phyloP scores from a whole-genome alignment of 2,113 vertebrate species.

The Gnathonemus longibarbis region DNA sequence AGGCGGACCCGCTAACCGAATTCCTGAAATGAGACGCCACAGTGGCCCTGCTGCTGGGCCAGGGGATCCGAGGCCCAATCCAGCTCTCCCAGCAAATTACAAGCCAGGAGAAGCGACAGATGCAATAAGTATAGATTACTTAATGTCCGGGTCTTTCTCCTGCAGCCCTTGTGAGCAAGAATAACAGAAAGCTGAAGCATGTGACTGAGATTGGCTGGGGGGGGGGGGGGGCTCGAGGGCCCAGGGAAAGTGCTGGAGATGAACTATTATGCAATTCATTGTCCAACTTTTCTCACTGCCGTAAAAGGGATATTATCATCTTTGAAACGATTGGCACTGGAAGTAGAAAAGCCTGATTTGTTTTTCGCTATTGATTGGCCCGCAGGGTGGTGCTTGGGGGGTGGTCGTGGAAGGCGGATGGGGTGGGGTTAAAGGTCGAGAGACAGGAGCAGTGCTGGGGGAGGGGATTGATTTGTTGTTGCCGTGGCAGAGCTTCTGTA shows the following conservation, averaged over 20 bases:
- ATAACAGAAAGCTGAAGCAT: slow-evolving; percentile 36
- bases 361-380: slow-evolving; percentile 54
- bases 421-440: slow-evolving; percentile 45
- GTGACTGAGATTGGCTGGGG: slow-evolving; percentile 5
- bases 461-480: slow-evolving; percentile 4
- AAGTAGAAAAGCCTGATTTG: slow-evolving; percentile 23
- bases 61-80: slow-evolving; percentile 65
- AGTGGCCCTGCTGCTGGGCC: slow-evolving; percentile 52
- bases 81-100: slow-evolving; percentile 69
- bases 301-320: slow-evolving; percentile 21
- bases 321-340: slow-evolving; percentile 27
- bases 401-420: slow-evolving; percentile 29
- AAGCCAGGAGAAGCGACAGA: slow-evolving; percentile 58
- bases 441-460: slow-evolving; percentile 26
- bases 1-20: slow-evolving; percentile 53
- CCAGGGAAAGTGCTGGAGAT: slow-evolving; percentile 46
- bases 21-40: slow-evolving; percentile 51
- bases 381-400: slow-evolving; percentile 37
- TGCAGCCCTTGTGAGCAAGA: slow-evolving; percentile 42
- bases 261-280: slow-evolving; percentile 43
- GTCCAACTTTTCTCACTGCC: slow-evolving; percentile 34
- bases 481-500: neutral
- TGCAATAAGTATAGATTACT: slow-evolving; percentile 67
- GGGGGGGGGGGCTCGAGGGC: slow-evolving; percentile 30
- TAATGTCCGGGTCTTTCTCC: slow-evolving; percentile 61